Evolutionary conservation across 1,140 invertebrate species (phyloP), one percentile per base, ranked within the genome.

Genomic region (Aphidius ervi): DNA sequence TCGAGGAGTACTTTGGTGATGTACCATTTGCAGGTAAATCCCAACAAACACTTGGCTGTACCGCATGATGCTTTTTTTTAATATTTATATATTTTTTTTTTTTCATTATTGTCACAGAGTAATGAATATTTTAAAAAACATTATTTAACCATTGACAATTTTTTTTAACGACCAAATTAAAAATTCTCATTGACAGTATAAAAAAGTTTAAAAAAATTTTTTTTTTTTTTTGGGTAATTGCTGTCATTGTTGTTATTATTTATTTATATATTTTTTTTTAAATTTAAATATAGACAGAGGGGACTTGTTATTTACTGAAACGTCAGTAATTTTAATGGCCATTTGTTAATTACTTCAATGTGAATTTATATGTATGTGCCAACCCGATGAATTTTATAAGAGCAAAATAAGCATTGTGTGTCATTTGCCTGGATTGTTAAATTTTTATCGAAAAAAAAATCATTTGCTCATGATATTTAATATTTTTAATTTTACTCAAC

Each of bases 1-100:
- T 93, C 50, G 91, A 94, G 78, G 91, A 93, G 78, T 92, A 88
- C 73, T 84, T 91, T 58, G 88, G 89, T 58, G 91, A 94, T 73
- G 86, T 88, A 58, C 91, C 92, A 57, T 95, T 93, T 81, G 91
- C 91, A 77, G 92, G 90, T 92, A 82, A 87, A 84, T 77, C 74
- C 70, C 76, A 79, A 75, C 76, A 74, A 71, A 78, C 78, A 74
- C 77, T 80, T 79, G 77, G 77, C 77, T 80, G 78, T 77, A 80
- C 78, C 77, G 77, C 78, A 80, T 80, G 78, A 80, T 75, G 77
- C 78, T 80, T 80, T 74, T 73, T 77, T 77, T 70, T 78, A 64
- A 77, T 74, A 64, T 73, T 68, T 78, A 16, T 16, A 16, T 16
- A 16, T 73, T 75, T 68, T 76, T 69, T 75, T 37, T 37, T 20